These are phyloP conservation scores for Patella pellucida DNA, from an alignment of 2,888 invertebrate genomes.

Conservation along the genomic window DNA sequence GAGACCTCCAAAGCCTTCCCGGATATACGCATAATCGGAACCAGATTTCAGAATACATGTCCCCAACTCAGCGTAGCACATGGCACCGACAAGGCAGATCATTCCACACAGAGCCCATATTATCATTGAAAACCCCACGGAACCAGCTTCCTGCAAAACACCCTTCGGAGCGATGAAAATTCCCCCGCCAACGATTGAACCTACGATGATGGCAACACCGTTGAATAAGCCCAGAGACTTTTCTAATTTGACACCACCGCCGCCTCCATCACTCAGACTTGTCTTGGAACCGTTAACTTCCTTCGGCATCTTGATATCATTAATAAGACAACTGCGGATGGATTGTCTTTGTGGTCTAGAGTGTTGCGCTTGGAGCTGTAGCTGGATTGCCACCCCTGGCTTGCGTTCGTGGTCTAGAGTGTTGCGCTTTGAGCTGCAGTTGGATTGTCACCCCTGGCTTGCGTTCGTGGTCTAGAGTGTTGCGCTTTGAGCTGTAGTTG, in stretches of 20 bases:
- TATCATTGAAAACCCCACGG: conserved; percentile 88
- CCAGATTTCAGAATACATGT: conserved; percentile 96
- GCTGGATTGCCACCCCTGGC: too few species aligned
- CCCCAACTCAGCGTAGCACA: conserved; percentile 98
- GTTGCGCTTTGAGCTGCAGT: too few species aligned
- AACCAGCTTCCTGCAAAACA: conserved; percentile 86
- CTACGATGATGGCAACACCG: conserved; percentile 93
- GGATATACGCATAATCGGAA: conserved; percentile 96
- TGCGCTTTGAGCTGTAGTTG: too few species aligned
- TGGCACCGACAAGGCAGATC: conserved; percentile 90
- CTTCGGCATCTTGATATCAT: conserved; percentile 13
- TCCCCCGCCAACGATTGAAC: conserved; percentile 93
- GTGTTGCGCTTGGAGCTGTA: too few species aligned
- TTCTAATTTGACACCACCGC: conserved; percentile 77
- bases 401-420: too few species aligned
- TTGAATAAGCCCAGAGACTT: conserved; percentile 87
- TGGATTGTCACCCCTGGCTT: too few species aligned
- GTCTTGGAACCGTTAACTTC: neutral
- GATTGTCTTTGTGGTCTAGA: too few species aligned
- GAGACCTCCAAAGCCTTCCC: conserved; percentile 87
- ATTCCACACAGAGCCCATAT: conserved; percentile 92
- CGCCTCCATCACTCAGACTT: neutral
- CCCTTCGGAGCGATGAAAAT: conserved; percentile 96
- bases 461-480: too few species aligned
- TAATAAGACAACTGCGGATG: too few species aligned